These are phyloP conservation scores for Kobus ellipsiprymnus DNA, from an alignment of 2,113 vertebrate genomes.

Conservation along the genomic window DNA sequence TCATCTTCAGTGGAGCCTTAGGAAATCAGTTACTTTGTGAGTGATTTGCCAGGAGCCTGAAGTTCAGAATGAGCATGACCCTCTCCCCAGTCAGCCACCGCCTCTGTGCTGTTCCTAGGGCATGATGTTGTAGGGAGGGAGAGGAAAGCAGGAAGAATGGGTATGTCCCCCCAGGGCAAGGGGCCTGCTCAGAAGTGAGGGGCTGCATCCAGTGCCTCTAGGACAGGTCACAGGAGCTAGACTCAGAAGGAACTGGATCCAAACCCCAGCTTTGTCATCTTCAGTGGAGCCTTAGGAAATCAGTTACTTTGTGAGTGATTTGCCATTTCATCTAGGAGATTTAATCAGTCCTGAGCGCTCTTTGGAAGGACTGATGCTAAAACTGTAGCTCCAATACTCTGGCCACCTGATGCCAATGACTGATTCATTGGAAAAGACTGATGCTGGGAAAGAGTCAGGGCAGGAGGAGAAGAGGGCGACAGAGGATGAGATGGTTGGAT, in stretches of 20 bases:
- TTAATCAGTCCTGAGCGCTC: neutral
- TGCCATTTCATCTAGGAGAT: neutral
- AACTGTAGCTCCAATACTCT: neutral
- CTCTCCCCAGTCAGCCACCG: conserved; percentile 73
- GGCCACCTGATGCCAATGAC: no score
- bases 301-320: neutral
- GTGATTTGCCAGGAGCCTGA: no score
- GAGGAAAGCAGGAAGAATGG: neutral
- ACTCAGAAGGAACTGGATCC: neutral
- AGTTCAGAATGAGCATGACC: conserved; percentile 47
- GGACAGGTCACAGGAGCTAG: neutral
- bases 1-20: no score
- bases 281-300: neutral
- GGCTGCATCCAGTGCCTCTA: neutral
- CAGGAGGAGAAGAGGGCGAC: no score
- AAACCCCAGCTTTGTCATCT: neutral
- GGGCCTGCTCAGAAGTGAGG: neutral
- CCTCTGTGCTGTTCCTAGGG: conserved; percentile 74
- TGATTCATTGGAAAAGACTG: no score
- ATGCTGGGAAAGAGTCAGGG: no score
- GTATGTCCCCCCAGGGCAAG: neutral
- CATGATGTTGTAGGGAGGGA: neutral
- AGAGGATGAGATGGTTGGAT: no score
- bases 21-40: no score
- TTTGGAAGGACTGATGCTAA: neutral